A percentile compares a stretch with the other conserved stretches of the same genome.
Evolutionary conservation across 2,888 invertebrate species (phyloP).

Genomic region (Nomada ruficornis): DNA sequence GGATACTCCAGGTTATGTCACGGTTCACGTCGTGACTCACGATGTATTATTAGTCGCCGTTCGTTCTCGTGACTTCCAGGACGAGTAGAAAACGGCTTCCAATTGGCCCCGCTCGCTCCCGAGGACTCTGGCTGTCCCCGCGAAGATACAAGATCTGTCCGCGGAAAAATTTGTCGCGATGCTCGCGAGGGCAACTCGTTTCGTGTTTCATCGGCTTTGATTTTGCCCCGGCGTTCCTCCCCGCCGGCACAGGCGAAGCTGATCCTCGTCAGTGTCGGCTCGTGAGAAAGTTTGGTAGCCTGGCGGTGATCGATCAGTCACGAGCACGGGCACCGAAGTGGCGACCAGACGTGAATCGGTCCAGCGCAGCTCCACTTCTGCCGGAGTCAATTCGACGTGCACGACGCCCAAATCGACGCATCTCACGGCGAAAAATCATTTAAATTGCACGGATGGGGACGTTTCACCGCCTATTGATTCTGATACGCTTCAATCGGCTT

Average conservation of each 20-base stretch:
- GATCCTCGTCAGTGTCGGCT: not conserved
- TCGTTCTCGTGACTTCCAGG: constrained; percentile 66
- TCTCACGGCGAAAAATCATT: too few relatives aligned
- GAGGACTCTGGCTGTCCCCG: constrained; percentile 3
- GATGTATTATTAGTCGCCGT: constrained; percentile 70
- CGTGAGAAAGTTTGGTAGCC: constrained; percentile 1
- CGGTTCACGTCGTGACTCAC: constrained; percentile 72
- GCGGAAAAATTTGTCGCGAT: constrained; percentile 38
- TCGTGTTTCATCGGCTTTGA: not conserved
- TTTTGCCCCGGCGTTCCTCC: not conserved
- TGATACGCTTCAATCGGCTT: not conserved
- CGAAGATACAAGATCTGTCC: constrained; percentile 37
- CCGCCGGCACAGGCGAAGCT: too few relatives aligned
- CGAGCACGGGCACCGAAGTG: not conserved
- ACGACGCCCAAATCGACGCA: too few relatives aligned
- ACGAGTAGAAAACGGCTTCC: constrained; percentile 60
- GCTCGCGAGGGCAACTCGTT: not conserved
- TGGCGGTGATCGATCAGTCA: not conserved
- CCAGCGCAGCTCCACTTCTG: too few relatives aligned
- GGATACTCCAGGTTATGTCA: constrained; percentile 69
- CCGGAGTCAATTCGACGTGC: too few relatives aligned
- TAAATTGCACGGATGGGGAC: too few relatives aligned
- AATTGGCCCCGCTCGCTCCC: constrained; percentile 40
- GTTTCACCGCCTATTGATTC: not conserved
- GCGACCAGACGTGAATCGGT: not conserved